Conservation (phyloP, 1,140 invertebrate genomes). For the Polyergus mexicanus region DNA sequence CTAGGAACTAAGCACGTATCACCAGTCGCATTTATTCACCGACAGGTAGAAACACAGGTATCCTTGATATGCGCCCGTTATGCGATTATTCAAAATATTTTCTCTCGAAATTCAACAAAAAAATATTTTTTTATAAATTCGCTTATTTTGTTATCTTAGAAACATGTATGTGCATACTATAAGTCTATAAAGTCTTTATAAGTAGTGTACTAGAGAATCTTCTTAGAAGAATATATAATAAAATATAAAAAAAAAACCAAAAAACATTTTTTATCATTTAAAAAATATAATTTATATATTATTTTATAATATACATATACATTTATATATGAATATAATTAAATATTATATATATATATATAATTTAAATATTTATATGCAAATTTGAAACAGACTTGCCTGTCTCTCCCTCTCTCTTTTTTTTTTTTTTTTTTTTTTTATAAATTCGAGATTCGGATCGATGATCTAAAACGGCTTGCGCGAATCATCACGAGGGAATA, state of each 20-base stretch:
- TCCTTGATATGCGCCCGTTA: constrained; percentile 60
- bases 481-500: neutral
- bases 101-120: neutral
- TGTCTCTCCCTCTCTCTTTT: neutral
- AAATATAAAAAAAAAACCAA: too few species aligned
- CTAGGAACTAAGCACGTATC: constrained; percentile 21
- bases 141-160: neutral
- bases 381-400: neutral
- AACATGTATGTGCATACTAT: neutral
- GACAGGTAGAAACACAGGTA: constrained; percentile 74
- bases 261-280: neutral
- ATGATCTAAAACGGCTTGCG: neutral
- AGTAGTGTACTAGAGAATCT: neutral
- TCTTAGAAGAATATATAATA: neutral
- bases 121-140: neutral
- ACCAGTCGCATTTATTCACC: constrained; percentile 18
- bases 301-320: too few species aligned
- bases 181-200: neutral
- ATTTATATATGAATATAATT: too few species aligned
- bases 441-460: neutral
- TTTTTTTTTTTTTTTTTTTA: too few species aligned
- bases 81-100: constrained; percentile 11
- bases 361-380: neutral
- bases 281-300: neutral
- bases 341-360: too few species aligned